phyloP scores from a whole-genome alignment of 2,888 invertebrate species.

The Leptinotarsa juncta region DNA sequence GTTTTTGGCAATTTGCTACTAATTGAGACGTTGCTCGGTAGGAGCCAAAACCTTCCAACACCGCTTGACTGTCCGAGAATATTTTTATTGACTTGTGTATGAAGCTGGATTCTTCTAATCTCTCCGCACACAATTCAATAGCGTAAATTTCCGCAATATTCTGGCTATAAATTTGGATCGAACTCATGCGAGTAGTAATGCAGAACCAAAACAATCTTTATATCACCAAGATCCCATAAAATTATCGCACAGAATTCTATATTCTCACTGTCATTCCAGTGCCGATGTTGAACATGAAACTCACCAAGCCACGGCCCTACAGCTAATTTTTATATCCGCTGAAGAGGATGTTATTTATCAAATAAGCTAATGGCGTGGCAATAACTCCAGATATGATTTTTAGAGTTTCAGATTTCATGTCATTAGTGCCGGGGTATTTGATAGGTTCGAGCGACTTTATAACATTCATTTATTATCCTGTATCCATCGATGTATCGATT shows the following conservation, averaged over 20 bases:
- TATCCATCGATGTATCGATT: slow-evolving; percentile 5
- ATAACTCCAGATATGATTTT: slow-evolving; percentile 18
- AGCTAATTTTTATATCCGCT: not conserved
- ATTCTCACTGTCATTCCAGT: not conserved
- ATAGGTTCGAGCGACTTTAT: slow-evolving; percentile 13
- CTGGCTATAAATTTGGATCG: no score
- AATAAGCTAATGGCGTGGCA: slow-evolving; percentile 14
- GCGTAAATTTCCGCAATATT: no score
- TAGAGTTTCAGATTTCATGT: slow-evolving; percentile 14
- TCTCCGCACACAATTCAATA: no score
- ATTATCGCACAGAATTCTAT: not conserved
- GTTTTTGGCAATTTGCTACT: no score
- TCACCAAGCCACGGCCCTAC: not conserved
- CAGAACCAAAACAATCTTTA: no score
- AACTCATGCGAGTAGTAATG: no score
- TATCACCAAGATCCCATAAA: no score
- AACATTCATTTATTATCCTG: slow-evolving; percentile 18
- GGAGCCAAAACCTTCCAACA: no score
- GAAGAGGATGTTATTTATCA: slow-evolving; percentile 12
- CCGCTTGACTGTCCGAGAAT: no score
- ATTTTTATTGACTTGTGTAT: no score
- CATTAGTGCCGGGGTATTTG: slow-evolving; percentile 6
- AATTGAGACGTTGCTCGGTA: no score
- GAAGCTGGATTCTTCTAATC: no score
- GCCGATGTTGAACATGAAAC: not conserved